Percentiles rank a stretch among this genome's conserved stretches.
Evolutionary conservation across 2,797 vertebrate species (phyloP).

Genomic region (Vireo griseus): DNA sequence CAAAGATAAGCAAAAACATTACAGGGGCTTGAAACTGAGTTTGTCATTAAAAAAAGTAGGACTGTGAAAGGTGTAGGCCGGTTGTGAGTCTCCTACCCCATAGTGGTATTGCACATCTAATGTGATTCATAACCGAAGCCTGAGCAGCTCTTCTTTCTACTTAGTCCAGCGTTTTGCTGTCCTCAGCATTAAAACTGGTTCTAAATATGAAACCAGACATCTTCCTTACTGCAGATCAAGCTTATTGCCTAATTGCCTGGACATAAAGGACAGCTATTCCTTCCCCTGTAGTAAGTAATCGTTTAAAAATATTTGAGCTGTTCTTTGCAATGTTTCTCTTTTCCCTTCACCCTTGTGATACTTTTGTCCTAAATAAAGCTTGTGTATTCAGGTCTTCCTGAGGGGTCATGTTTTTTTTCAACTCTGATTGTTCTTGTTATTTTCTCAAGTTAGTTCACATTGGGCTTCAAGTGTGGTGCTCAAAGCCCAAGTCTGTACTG

Average conservation of each 20-base stretch:
- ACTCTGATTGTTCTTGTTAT: background rate
- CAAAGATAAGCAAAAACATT: background rate
- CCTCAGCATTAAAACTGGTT: background rate
- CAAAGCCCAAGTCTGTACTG: background rate
- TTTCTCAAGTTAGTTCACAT: background rate
- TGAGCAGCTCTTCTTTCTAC: background rate
- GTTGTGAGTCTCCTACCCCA: background rate
- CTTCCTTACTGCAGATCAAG: background rate
- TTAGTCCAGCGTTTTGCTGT: background rate
- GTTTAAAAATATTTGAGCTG: background rate
- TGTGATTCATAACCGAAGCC: background rate
- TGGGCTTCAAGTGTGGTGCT: background rate
- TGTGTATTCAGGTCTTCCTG: background rate
- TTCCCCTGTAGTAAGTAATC: background rate
- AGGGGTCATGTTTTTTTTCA: background rate
- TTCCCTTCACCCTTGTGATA: background rate
- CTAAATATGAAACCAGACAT: background rate
- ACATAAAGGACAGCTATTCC: background rate
- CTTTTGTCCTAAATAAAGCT: background rate
- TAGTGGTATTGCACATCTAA: background rate
- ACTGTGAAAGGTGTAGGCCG: background rate
- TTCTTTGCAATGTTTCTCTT: background rate
- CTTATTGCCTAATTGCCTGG: background rate
- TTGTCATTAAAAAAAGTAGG: background rate
- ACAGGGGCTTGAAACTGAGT: background rate